Evolutionary conservation across 1,140 invertebrate species (phyloP).

Genomic region (Sarcophaga peregrina): DNA sequence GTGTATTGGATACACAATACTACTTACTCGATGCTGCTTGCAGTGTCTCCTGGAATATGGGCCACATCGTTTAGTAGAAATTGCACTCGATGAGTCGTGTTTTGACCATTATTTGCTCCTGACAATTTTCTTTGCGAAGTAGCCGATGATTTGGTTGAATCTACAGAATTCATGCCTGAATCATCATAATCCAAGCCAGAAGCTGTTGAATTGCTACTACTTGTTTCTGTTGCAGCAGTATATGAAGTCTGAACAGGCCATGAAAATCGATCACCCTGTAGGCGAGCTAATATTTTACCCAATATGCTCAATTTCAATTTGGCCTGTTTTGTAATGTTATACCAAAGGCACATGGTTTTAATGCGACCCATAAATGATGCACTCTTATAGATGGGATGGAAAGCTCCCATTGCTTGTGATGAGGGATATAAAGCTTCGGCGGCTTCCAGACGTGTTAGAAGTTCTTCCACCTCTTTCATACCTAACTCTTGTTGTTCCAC

Average conservation of each 20-base stretch:
- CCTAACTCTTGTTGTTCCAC: conserved; percentile 77
- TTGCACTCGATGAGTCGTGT: conserved; percentile 57
- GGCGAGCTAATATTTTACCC: conserved; percentile 76
- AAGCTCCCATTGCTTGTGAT: conserved; percentile 78
- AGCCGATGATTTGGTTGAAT: conserved; percentile 54
- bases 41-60: conserved; percentile 59
- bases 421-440: conserved; percentile 87
- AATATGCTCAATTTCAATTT: conserved; percentile 83
- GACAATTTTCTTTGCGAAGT: conserved; percentile 49
- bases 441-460: conserved; percentile 78
- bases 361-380: conserved; percentile 75
- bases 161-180: conserved; percentile 61
- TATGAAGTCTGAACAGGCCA: conserved; percentile 63
- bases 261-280: conserved; percentile 64
- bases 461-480: conserved; percentile 76
- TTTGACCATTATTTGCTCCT: neutral
- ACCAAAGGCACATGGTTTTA: conserved; percentile 89
- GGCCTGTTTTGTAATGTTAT: conserved; percentile 87
- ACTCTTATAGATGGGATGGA: conserved; percentile 79
- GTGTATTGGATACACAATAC: neutral
- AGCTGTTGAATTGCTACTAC: conserved; percentile 60
- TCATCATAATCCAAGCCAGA: conserved; percentile 63
- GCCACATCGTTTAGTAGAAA: conserved; percentile 59
- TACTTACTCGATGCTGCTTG: conserved; percentile 62
- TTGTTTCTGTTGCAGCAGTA: conserved; percentile 50